Evolutionary conservation across 2,797 vertebrate species (phyloP), one percentile per base, ranked within the genome.

Genomic region (Rhinella marina): DNA sequence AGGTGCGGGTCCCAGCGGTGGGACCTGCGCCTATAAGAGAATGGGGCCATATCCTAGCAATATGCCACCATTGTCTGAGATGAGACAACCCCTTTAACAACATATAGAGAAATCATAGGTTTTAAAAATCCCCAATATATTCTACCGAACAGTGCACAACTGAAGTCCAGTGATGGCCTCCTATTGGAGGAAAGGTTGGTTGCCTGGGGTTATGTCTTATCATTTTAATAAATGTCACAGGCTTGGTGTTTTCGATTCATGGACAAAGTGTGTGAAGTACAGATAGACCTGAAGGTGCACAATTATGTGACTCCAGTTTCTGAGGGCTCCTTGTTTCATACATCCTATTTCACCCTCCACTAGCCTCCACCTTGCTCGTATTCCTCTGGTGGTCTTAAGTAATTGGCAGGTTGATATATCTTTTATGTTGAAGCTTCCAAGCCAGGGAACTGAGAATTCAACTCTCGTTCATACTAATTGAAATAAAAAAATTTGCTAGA

Each of bases 341-440:
- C 75, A 52, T 77, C 23, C 50, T 77, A 54, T 54, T 77, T 77
- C 75, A 54, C 75, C 75, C 75, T 77, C 75, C 73, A 76, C 41
- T 52, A 76, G 73, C 21, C 41, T 52, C 73, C 29, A 41, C 68
- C 29, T 54, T 50, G 25, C 48, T 77, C 21, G 1, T n/a, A 77
- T 54, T 14, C 11, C 75, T 50, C 68, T 72, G 29, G 68, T 72
- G 19, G 27, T 54, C 48, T n/a, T 23, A 52, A 21, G 21, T 50
- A 48, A 75, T 75, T 77, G 41, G 48, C 75, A 27, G 75, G 11
- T 32, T 77, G 11, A 23, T 52, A 77, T 54, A n/a, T 77, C 50
- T 27, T 52, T 77, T 54, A 77, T 54, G 21, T 77, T 21, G 48
- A 50, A 16, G 32, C 32, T 76, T 76, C 21, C 9, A 76, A 48